phyloP scores from a whole-genome alignment of 2,797 vertebrate genomes.

The Propithecus deckenii region DNA sequence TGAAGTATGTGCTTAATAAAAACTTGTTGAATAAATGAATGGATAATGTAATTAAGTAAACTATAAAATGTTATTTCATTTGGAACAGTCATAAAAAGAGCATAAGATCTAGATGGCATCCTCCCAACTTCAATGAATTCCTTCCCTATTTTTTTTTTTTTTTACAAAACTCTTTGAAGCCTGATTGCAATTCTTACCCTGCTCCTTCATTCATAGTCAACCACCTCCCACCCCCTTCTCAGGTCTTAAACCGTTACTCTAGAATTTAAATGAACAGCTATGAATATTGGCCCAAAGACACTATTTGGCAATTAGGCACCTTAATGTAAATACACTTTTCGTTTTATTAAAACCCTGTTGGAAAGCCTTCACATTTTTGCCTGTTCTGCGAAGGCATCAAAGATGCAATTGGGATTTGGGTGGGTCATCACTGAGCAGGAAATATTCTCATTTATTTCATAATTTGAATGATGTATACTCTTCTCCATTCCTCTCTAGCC shows the following conservation, averaged over 20 bases:
- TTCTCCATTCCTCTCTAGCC: neutral
- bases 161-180: neutral
- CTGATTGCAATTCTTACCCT: neutral
- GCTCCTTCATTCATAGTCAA: neutral
- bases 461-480: neutral
- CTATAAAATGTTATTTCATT: slow-evolving; percentile 1
- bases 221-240: neutral
- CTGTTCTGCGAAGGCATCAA: neutral
- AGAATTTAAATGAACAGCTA: neutral
- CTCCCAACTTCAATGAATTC: neutral
- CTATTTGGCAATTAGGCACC: neutral
- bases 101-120: neutral
- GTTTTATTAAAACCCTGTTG: neutral
- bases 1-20: slow-evolving; percentile 8
- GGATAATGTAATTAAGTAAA: slow-evolving; percentile 23
- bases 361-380: neutral
- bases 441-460: neutral
- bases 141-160: neutral
- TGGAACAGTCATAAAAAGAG: neutral
- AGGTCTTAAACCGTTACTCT: neutral
- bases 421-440: neutral
- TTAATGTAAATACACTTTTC: neutral
- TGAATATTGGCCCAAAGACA: neutral
- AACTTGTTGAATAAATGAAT: neutral
- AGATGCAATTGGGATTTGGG: neutral